Evolutionary conservation across 2,797 vertebrate species (phyloP), one percentile per base, ranked within the genome.

Genomic region (Tangara arthus): DNA sequence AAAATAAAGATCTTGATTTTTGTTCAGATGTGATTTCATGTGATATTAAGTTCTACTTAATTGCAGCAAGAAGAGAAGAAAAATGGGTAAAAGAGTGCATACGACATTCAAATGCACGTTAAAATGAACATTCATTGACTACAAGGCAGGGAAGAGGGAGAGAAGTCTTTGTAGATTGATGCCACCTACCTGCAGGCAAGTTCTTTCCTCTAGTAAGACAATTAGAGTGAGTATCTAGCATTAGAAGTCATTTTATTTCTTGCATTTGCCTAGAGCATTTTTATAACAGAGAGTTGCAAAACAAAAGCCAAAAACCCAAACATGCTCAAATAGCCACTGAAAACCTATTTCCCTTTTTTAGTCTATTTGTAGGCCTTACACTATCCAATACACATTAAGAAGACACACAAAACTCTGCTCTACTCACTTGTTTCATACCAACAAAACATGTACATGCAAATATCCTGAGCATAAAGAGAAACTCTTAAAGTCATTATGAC

Each of bases 401-500:
- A 75, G 46, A 30, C 66, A 88, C 41, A 5, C 52, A 57, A 73
- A 91, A 72, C 52, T 79, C 66, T 56, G 69, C 44, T 66, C 73
- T 28, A 27, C 39, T 89, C 27, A 5, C 49, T 93, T 1, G 1
- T 69, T 94, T 92, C 68, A 34, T 55, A 89, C 49, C 53, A 93
- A 93, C 87, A 71, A 92, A 95, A 93, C 80, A 64, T 64, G 75
- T 39, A 91, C 63, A 77, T 80, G 83, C 84, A 87, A 87, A 93
- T 57, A 94, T 32, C 73, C 49, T 44, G 44, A 94, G 49, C 81
- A 69, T 91, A 87, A 94, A 88, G 50, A 93, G 77, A 94, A 96
- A 90, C 77, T 94, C 89, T 73, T 90, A 35, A 92, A 95, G 79
- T 84, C 87, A 90, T 97, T 93, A 95, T 80, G 79, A 77, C 77